Base-by-base conservation (phyloP, 2,797 vertebrate species). In the Staurois parvus region DNA sequence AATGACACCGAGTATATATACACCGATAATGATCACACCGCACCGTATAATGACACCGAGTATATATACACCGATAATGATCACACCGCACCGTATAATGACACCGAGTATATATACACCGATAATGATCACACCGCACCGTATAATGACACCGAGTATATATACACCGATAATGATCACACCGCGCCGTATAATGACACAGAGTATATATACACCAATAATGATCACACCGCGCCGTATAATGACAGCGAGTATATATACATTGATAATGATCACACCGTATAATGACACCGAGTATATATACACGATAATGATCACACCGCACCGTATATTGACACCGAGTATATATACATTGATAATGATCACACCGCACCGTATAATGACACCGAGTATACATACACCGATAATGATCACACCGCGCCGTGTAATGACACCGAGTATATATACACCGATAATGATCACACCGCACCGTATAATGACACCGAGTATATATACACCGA, bases 281-380 rank as follows among this genome's bases (percentile, higher is more conserved):
- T 52, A 52, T 52, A 52, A 52, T 52, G 48, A 52, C 19, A 72
- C 48, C 17, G 52, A 59, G 52, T 59, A 59, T 24, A 24, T 76
- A 32, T 76, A 76, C 52, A 3, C 75, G 75, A 59, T 76, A 76
- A 76, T 76, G 26, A 59, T 32, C 52, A 76, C 30, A 30, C 42
- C 67, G 19, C 67, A 70, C 68, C 30, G 28, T 72, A 48, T 72
- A 70, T 32, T 56, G 29, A 67, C 56, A 72, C 30, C 28, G 52
- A 59, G 52, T 59, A n/a, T 76, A 62, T 59, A 59, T 76, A 62
- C 30, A 4, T 52, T 17, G 52, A 59, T 64, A 76, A 76, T 76
- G 26, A 59, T 59, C 52, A 76, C 52, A 30, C 72, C 4, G 15
- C 28, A 48, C 66, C 66, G 78, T 80, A 80, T 80, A 80, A 80